phyloP scores from a whole-genome alignment of 2,797 vertebrate species.

The Cirrhinus mrigala region DNA sequence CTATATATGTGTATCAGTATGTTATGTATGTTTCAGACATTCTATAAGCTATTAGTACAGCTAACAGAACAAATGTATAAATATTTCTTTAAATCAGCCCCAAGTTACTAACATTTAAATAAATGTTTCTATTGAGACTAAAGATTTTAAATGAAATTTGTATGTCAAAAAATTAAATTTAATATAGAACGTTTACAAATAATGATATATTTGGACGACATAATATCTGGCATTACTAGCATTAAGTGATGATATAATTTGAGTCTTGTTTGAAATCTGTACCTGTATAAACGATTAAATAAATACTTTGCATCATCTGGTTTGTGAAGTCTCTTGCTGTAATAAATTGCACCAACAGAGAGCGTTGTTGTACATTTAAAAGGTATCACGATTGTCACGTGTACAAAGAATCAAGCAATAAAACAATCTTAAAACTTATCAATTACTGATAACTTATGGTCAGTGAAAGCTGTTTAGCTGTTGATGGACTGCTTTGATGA shows the following conservation, averaged over 20 bases:
- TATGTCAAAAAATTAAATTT: not conserved
- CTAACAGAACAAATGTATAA: not conserved
- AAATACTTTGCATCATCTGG: slow-evolving; percentile 12
- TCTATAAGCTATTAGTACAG: not conserved
- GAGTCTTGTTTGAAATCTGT: not conserved
- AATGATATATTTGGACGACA: too few relatives aligned
- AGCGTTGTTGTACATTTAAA: not conserved
- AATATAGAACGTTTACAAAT: not conserved
- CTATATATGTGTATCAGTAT: not conserved
- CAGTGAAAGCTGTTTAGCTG: not conserved
- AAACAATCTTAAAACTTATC: not conserved
- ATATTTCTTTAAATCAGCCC: not conserved
- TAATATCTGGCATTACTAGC: not conserved
- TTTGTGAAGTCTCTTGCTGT: not conserved
- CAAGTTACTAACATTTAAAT: not conserved
- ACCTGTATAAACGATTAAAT: not conserved
- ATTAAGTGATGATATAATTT: not conserved
- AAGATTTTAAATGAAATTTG: not conserved
- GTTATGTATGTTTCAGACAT: not conserved
- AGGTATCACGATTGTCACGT: not conserved
- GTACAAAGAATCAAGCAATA: not conserved
- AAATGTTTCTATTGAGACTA: not conserved
- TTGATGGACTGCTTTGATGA: not conserved
- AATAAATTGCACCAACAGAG: slow-evolving; percentile 12
- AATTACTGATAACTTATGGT: not conserved